phyloP scores from a whole-genome alignment of 1,140 invertebrate genomes.

The Formica exsecta region DNA sequence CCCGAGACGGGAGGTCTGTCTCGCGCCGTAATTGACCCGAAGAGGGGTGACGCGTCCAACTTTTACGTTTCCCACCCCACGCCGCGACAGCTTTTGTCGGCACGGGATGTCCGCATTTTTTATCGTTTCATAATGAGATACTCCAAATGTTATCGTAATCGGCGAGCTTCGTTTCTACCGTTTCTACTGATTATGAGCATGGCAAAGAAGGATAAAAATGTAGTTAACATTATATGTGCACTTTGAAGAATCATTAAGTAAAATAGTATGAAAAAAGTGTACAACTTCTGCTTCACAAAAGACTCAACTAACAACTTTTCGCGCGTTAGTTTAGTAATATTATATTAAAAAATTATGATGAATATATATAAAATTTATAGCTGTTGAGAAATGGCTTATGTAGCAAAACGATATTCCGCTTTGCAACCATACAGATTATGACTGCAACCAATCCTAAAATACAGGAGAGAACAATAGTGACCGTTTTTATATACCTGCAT shows the following conservation, averaged over 20 bases:
- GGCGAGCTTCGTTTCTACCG: neutral
- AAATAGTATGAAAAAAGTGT: neutral
- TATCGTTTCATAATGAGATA: conserved; percentile 47
- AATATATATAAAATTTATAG: neutral
- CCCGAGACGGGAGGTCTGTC: conserved; percentile 39
- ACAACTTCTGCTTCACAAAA: neutral
- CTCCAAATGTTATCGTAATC: conserved; percentile 50
- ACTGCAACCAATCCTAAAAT: conserved; percentile 3
- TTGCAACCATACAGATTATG: no score
- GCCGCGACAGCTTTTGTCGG: conserved; percentile 52
- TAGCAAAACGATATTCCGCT: neutral
- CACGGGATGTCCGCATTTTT: conserved; percentile 50
- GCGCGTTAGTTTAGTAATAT: neutral
- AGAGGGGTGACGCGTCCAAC: conserved; percentile 38
- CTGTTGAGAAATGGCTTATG: neutral
- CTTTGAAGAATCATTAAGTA: neutral
- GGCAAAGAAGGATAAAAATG: neutral
- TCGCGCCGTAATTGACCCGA: conserved; percentile 59
- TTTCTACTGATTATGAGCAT: neutral
- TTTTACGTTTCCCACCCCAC: conserved; percentile 21
- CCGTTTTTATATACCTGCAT: neutral
- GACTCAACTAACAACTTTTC: neutral
- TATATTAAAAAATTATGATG: neutral
- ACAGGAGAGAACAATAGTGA: neutral
- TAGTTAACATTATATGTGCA: neutral